phyloP scores from a whole-genome alignment of 2,113 vertebrate genomes.

The Nymphicus hollandicus region DNA sequence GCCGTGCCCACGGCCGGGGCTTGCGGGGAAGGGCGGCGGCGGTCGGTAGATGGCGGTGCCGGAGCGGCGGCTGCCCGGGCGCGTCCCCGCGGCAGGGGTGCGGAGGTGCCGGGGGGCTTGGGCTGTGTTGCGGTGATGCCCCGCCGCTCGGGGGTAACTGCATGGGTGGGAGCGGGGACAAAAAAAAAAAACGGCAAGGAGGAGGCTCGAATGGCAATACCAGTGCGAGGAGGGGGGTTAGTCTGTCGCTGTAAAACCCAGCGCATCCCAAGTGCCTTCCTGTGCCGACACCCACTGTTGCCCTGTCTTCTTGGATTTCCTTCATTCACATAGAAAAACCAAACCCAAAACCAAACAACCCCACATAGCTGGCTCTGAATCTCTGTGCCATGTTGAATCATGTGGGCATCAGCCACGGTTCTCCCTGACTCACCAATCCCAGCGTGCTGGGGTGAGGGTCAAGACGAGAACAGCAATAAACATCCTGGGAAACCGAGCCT shows the following conservation, averaged over 20 bases:
- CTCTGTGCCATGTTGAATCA: not conserved
- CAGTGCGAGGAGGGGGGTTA: not conserved
- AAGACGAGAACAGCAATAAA: conserved; percentile 4
- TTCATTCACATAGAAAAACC: not conserved
- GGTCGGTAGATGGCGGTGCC: conserved; percentile 40
- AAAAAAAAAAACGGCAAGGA: not conserved
- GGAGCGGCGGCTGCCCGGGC: not conserved
- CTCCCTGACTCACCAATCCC: conserved; percentile 25
- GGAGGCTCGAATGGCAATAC: accelerated
- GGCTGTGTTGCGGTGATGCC: accelerated
- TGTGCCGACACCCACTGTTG: not conserved
- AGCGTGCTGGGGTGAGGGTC: conserved; percentile 20
- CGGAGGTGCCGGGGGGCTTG: too few species aligned
- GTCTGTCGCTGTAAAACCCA: not conserved
- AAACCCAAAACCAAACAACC: not conserved
- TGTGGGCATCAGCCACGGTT: not conserved
- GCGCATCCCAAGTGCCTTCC: not conserved
- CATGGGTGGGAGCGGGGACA: not conserved
- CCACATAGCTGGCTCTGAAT: not conserved
- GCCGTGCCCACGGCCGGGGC: not conserved
- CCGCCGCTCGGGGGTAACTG: accelerated
- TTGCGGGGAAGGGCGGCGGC: not conserved
- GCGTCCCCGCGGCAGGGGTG: not conserved
- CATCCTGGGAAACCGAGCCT: conserved; percentile 15
- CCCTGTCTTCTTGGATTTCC: not conserved